Evolutionary conservation across 1,140 invertebrate species (phyloP), one percentile per base, ranked within the genome.

Genomic region (Drosophila simulans): DNA sequence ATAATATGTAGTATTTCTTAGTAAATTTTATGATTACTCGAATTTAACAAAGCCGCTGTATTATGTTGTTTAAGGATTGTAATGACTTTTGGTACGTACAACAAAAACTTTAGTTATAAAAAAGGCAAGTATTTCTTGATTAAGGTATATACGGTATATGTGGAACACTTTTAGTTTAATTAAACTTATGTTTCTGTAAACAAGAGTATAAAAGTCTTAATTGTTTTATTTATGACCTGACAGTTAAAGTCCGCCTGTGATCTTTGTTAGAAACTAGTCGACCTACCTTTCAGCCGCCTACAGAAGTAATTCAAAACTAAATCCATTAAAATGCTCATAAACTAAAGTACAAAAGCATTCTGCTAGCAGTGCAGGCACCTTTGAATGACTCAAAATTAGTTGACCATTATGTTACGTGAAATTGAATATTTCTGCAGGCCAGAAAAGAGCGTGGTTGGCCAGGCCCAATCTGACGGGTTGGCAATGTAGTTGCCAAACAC

Each of bases 331-430:
- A 40, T 56, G 35, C 57, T 43, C 35, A 57, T 71, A 40, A 70
- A 55, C 8, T 56, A 31, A 49, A 57, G 51, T 27, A 70, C 68
- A 69, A 70, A 57, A 57, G 42, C 52, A 70, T 34, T 70, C 68
- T 42, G 20, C 22, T 37, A 8, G 15, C 62, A 56, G 34, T 34
- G 48, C 46, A 48, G 17, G 35, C 51, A 56, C 31, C 51, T 37
- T 17, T 35, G 43, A 34, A 40, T 70, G 42, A 37, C 52, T 55
- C 27, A 27, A 70, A 70, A 70, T 70, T 70, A 70, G 68, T 70
- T 57, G 43, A 34, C 51, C 64, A 70, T 71, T 70, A 70, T 71
- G 65, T 34, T 71, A 70, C 64, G 42, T 70, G 65, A 71, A 71
- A 71, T 71, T 71, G 51, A 71, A 71, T 71, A 71, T 57, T 57